These are phyloP conservation scores for Enteromius viviparus DNA, from an alignment of 2,797 vertebrate genomes.

Conservation along the genomic window DNA sequence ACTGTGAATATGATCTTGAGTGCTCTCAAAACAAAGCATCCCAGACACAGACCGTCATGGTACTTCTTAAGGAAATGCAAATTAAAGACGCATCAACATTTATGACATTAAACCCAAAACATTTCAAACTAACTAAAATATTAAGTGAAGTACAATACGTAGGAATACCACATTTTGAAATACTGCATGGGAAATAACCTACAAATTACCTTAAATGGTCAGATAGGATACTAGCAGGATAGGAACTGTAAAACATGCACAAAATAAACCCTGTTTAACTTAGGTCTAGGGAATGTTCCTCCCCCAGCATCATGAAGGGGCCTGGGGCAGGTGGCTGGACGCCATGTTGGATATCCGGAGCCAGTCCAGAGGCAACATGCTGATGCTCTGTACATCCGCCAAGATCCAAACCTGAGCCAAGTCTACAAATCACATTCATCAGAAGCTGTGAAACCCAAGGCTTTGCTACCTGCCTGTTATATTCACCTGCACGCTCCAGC, in stretches of 20 bases:
- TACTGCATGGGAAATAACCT: neutral
- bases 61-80: neutral
- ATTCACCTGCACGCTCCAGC: constrained; percentile 29
- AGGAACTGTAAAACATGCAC: neutral
- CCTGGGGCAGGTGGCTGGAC: constrained; percentile 53
- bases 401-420: constrained; percentile 21
- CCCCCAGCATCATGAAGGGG: constrained; percentile 41
- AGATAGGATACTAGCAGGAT: neutral
- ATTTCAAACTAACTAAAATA: constrained; percentile 4
- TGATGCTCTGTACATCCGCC: constrained; percentile 21
- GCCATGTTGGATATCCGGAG: constrained; percentile 60
- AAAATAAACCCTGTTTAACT: constrained; percentile 25
- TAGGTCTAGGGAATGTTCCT: constrained; percentile 17
- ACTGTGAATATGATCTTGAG: neutral
- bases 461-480: constrained; percentile 20
- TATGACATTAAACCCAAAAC: constrained; percentile 21
- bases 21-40: constrained; percentile 4
- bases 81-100: constrained; percentile 6
- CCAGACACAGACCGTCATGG: neutral
- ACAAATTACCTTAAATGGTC: neutral
- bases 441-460: constrained; percentile 8
- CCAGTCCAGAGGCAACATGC: constrained; percentile 53
- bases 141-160: neutral
- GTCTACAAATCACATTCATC: constrained; percentile 27
- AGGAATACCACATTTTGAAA: neutral